These are phyloP conservation scores for Macaria notata DNA, from an alignment of 2,888 invertebrate species.

Conservation along the genomic window DNA sequence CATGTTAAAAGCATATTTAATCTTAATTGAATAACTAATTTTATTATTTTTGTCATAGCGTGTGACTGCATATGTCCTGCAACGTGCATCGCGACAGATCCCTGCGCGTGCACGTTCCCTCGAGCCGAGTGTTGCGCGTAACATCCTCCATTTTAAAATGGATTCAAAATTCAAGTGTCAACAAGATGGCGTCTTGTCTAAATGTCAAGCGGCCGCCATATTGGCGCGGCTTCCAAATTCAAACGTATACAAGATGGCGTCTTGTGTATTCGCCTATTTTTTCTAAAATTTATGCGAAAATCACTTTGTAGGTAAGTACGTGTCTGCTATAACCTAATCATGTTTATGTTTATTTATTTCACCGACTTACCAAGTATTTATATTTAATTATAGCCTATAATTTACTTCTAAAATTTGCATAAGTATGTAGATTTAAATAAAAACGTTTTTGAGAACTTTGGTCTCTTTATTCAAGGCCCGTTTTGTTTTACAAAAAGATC, in stretches of 20 bases:
- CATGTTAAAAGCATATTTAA: too few species aligned
- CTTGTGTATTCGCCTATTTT: background rate
- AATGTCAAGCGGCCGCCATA: background rate
- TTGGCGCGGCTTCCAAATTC: background rate
- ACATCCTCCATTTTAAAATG: conserved; percentile 41
- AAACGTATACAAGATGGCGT: conserved; percentile 2
- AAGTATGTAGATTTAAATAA: conserved; percentile 29
- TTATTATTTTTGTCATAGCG: conserved; percentile 48
- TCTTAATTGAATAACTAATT: too few species aligned
- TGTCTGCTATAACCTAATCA: background rate
- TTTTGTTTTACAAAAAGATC: conserved; percentile 15
- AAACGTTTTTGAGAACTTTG: conserved; percentile 26
- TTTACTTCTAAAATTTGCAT: conserved; percentile 25
- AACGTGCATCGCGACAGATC: conserved; percentile 68
- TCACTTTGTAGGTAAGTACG: background rate
- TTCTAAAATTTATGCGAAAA: background rate
- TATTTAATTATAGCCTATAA: conserved; percentile 18
- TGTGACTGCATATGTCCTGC: conserved; percentile 68
- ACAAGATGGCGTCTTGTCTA: conserved; percentile 34
- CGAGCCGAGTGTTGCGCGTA: conserved; percentile 63
- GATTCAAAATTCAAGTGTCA: conserved; percentile 53
- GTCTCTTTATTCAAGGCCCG: conserved; percentile 27
- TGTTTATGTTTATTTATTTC: background rate
- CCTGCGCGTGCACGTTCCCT: conserved; percentile 71
- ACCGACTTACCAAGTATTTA: background rate